Conservation (phyloP, 2,888 invertebrate species). For the Epinotia demarniana region DNA sequence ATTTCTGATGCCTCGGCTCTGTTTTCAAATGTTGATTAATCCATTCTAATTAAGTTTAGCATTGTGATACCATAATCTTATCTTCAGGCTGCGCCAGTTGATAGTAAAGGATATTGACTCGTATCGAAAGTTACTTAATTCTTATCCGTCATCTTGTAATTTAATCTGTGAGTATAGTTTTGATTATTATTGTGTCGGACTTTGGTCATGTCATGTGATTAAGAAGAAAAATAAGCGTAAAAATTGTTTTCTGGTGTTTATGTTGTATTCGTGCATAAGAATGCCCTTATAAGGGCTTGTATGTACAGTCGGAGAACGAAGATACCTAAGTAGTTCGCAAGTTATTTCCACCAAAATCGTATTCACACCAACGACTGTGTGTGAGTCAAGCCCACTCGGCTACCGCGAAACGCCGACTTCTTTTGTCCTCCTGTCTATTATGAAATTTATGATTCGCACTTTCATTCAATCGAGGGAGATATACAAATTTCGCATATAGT, state of each 20-base stretch:
- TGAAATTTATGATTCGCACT: too few relatives aligned
- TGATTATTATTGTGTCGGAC: not conserved
- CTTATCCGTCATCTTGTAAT: not conserved
- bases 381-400: too few relatives aligned
- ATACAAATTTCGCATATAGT: too few relatives aligned
- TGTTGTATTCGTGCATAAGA: not conserved
- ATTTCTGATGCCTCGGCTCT: not conserved
- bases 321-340: too few relatives aligned
- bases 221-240: not conserved
- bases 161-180: not conserved
- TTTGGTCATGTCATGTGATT: not conserved
- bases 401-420: too few relatives aligned
- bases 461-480: too few relatives aligned
- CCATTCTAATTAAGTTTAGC: conserved; percentile 18
- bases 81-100: not conserved
- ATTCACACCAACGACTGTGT: too few relatives aligned
- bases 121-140: not conserved
- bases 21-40: conserved; percentile 7
- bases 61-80: conserved; percentile 21
- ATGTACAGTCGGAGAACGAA: too few relatives aligned
- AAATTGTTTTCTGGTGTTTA: not conserved
- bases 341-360: too few relatives aligned
- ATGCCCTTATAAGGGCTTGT: too few relatives aligned
- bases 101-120: conserved; percentile 4
- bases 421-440: too few relatives aligned